phyloP scores from a whole-genome alignment of 1,140 invertebrate genomes.

The Schlechtendalia chinensis region DNA sequence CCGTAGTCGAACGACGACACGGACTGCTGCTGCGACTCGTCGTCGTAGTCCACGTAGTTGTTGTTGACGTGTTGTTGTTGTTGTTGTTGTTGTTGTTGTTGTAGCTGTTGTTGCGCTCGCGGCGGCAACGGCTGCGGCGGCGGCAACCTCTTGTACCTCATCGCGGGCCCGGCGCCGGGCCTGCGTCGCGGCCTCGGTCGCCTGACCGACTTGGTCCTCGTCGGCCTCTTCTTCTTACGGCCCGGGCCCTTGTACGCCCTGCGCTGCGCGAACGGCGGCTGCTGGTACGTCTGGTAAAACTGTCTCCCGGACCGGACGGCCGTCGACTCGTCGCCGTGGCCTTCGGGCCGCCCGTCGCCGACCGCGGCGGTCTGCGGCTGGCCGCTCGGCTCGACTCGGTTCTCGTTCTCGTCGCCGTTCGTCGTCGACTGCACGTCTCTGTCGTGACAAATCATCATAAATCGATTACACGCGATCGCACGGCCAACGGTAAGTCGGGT shows the following conservation, averaged over 20 bases:
- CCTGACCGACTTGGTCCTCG: background rate
- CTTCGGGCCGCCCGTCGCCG: background rate
- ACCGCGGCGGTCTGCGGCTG: background rate
- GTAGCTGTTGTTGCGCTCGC: background rate
- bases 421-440: background rate
- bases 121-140: too few species aligned
- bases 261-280: constrained; percentile 1
- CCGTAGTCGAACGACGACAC: constrained; percentile 19
- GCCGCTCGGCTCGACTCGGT: background rate
- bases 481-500: too few species aligned
- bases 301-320: background rate
- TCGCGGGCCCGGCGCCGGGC: background rate
- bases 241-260: constrained; percentile 9
- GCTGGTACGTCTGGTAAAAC: constrained; percentile 2
- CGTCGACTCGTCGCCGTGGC: background rate
- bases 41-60: background rate
- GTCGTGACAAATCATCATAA: too few species aligned
- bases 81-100: background rate
- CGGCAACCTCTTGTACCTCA: background rate
- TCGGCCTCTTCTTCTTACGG: background rate
- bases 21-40: background rate
- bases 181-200: background rate
- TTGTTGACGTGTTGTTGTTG: background rate
- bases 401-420: background rate
- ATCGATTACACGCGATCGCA: too few species aligned